phyloP scores from a whole-genome alignment of 2,797 vertebrate genomes.

The Notoglanidium macrostoma region DNA sequence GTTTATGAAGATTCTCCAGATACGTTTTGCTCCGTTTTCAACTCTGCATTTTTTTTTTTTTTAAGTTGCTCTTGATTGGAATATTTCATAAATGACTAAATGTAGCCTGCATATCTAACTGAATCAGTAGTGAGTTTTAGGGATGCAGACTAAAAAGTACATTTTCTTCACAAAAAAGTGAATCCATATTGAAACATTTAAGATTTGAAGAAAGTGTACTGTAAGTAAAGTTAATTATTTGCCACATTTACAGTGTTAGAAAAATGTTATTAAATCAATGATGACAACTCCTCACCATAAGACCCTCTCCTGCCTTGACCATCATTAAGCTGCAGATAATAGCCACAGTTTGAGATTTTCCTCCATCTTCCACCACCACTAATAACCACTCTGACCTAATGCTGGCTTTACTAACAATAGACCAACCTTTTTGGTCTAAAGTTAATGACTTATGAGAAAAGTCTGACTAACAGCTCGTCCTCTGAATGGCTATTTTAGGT shows the following conservation, averaged over 20 bases:
- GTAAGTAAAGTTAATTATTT: not conserved
- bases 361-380: not conserved
- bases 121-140: not conserved
- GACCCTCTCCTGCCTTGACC: too few species aligned
- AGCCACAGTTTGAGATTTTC: not conserved
- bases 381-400: not conserved
- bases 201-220: not conserved
- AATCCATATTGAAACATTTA: not conserved
- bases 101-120: not conserved
- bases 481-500: not conserved
- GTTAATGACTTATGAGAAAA: not conserved
- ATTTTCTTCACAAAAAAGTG: too few species aligned
- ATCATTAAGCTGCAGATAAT: slow-evolving; percentile 8
- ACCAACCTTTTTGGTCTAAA: not conserved
- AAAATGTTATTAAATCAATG: not conserved
- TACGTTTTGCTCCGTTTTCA: not conserved
- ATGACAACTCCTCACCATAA: not conserved
- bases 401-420: slow-evolving; percentile 12
- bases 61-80: not conserved
- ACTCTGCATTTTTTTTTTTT: not conserved
- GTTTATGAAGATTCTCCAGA: not conserved
- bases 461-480: not conserved
- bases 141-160: not conserved
- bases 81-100: not conserved
- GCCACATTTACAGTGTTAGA: not conserved